These are phyloP conservation scores for Rattus rattus DNA, from an alignment of 2,113 vertebrate species.

Conservation along the genomic window DNA sequence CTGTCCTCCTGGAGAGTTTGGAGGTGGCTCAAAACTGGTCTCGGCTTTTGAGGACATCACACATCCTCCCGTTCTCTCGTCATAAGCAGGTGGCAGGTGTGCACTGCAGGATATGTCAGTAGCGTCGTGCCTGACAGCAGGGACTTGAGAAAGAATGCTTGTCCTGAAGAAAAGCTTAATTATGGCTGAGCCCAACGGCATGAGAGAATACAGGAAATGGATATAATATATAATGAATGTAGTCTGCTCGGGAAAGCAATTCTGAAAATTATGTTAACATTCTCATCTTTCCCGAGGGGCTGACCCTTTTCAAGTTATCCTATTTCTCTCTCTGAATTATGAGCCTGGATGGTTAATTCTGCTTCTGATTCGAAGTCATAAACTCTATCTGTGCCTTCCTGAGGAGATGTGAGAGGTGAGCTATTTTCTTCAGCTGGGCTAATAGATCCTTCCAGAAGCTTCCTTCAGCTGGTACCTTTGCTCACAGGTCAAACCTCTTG, in stretches of 20 bases:
- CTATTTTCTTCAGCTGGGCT: not conserved
- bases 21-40: not conserved
- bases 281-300: conserved; percentile 18
- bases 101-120: not conserved
- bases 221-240: not conserved
- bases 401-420: conserved; percentile 7
- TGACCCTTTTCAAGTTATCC: conserved; percentile 40
- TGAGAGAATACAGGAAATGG: not conserved
- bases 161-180: conserved; percentile 20
- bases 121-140: not conserved
- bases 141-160: not conserved
- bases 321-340: not conserved
- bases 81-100: not conserved
- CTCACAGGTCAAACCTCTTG: not conserved
- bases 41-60: not conserved
- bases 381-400: not conserved
- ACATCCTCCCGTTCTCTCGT: not conserved
- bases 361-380: not conserved
- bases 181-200: not conserved
- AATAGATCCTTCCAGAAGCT: not conserved
- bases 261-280: conserved; percentile 19
- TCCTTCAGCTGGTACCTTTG: not conserved
- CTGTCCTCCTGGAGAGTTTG: not conserved
- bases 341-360: not conserved
- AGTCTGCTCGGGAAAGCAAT: conserved; percentile 8